A percentile compares a stretch with the other conserved stretches of the same genome.
These are phyloP conservation scores for Leptoteleia sp. DNA, from an alignment of 1,140 invertebrate genomes.

Conservation along the genomic window DNA sequence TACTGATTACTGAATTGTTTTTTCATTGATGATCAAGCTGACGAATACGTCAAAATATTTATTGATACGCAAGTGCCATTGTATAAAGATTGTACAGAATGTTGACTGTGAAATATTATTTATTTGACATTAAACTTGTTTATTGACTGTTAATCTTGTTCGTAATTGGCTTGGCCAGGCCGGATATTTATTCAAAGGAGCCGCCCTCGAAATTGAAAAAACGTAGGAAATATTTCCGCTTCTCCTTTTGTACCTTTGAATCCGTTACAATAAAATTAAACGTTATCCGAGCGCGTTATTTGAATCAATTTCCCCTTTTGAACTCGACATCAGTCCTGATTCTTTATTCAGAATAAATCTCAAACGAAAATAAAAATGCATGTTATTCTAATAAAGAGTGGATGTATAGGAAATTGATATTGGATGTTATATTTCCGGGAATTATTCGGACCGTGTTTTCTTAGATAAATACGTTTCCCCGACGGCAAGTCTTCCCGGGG, in stretches of 20 bases:
- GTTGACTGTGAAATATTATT: conserved; percentile 30
- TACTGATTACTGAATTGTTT: too few relatives aligned
- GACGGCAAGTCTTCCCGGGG: neutral
- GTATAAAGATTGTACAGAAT: conserved; percentile 40
- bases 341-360: conserved; percentile 25
- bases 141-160: neutral
- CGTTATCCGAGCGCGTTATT: conserved; percentile 8
- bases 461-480: conserved; percentile 8
- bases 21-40: too few relatives aligned
- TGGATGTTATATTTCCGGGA: conserved; percentile 10
- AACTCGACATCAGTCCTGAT: conserved; percentile 5
- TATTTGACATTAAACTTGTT: conserved; percentile 22
- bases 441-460: conserved; percentile 13
- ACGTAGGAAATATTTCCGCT: neutral
- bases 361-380: conserved; percentile 19
- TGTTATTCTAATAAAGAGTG: conserved; percentile 10
- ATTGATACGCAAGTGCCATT: conserved; percentile 31
- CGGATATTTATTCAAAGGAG: neutral
- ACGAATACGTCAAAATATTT: too few relatives aligned
- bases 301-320: conserved; percentile 23
- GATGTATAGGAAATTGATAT: conserved; percentile 22
- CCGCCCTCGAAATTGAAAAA: conserved; percentile 19
- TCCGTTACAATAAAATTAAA: conserved; percentile 29
- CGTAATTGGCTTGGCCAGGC: too few relatives aligned
- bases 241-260: conserved; percentile 6